phyloP scores from a whole-genome alignment of 37 sponge, comb jelly and placozoan species.

The Cliona cf. orientalis region DNA sequence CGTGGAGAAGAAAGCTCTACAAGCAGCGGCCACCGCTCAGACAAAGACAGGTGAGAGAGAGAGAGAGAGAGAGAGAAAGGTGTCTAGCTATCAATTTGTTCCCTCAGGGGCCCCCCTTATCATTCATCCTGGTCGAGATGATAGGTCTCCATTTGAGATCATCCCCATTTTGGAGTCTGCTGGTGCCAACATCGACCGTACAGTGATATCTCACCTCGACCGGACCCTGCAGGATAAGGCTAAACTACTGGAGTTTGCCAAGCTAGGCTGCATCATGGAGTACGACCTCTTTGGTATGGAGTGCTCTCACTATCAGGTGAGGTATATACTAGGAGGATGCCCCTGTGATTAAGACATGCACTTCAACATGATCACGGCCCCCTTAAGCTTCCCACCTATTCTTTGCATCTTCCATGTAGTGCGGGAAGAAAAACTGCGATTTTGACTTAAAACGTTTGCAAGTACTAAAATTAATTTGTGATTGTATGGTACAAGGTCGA shows the following conservation, averaged over 20 bases:
- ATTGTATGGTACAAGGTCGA: no score
- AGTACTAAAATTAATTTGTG: no score
- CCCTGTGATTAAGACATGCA: no score
- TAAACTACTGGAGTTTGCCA: slow-evolving; percentile 53
- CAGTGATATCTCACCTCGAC: slow-evolving; percentile 70
- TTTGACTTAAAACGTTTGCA: no score
- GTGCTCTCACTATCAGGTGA: slow-evolving; percentile 74
- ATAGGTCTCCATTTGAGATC: slow-evolving; percentile 57
- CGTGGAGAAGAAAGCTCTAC: slow-evolving; percentile 34
- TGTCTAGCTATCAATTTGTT: no score
- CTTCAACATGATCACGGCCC: no score
- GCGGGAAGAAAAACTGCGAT: no score
- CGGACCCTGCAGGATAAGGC: slow-evolving; percentile 43
- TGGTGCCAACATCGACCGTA: slow-evolving; percentile 57
- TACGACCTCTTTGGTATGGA: slow-evolving; percentile 76
- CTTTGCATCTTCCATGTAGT: no score
- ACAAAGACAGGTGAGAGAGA: slow-evolving; percentile 39
- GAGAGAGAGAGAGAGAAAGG: slow-evolving; percentile 1
- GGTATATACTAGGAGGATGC: no score
- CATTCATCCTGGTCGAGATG: slow-evolving; percentile 64
- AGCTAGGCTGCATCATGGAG: slow-evolving; percentile 65
- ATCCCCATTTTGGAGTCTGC: slow-evolving; percentile 41
- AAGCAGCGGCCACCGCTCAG: slow-evolving; percentile 55
- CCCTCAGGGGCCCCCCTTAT: slow-evolving; percentile 69
- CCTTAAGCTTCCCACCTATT: no score